Base-by-base conservation (phyloP, 2,888 invertebrate species). In the Nomada goodeniana region DNA sequence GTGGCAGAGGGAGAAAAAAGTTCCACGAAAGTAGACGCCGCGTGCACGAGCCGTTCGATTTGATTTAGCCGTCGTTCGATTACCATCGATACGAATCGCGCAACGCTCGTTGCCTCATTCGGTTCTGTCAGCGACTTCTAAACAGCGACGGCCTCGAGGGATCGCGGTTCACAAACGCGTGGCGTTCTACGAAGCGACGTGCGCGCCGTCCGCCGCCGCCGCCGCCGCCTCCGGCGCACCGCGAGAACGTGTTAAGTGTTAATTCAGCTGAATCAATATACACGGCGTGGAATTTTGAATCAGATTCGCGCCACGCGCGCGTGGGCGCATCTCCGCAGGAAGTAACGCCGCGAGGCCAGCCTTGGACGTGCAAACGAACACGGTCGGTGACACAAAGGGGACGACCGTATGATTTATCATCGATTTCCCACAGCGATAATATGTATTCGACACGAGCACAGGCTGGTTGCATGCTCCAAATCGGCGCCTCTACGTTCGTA, bases 191-290 rank as follows among this genome's bases (percentile, higher is more conserved):
- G 78, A 68, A 75, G 57, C 70, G 47, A 61, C 72, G 73, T 82
- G 72, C 83, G 74, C 68, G 78, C 74, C 61, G 83, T 23, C 23
- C 23, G 23, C 23, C 23, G 23, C 23, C 23, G 23, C 23, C 23
- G 23, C 1, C 23, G 64, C 60, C n/a, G 65, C 20, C 71, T 52
- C 64, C 69, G 57, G 52, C 65, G 77, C 63, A 74, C 60, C 64
- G 72, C 70, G 73, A 75, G 64, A 76, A 80, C 85, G 80, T 74
- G 80, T 72, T 76, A 72, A 80, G 76, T 87, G 83, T 85, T 85
- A 80, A 87, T 87, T 85, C 87, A 86, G 86, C 86, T 86, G 86
- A 86, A 86, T 87, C 85, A 86, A 86, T 85, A 80, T 50, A 84
- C 76, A 72, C 73, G 61, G 70, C 63, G 73, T 59, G 79, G 77